phyloP scores from a whole-genome alignment of 2,888 invertebrate species.

The Dryocosmus kuriphilus region DNA sequence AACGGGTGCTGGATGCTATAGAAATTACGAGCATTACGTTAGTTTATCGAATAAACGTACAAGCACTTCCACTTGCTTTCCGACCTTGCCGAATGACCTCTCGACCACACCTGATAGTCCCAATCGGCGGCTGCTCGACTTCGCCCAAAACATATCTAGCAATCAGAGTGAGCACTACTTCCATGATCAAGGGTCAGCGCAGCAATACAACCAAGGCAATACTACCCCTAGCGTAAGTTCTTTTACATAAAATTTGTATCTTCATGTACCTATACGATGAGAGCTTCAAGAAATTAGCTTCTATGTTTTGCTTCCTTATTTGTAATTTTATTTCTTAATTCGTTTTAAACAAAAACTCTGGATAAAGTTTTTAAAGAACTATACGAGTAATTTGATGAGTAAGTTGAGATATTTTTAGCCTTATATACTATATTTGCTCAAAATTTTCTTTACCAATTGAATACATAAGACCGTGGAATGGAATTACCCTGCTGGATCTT shows the following conservation, averaged over 20 bases:
- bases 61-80: conserved; percentile 79
- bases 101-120: conserved; percentile 75
- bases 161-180: conserved; percentile 74
- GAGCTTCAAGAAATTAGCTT: background rate
- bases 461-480: no score
- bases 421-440: no score
- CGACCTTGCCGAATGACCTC: conserved; percentile 73
- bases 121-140: conserved; percentile 74
- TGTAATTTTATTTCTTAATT: background rate
- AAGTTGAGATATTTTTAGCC: no score
- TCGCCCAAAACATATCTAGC: conserved; percentile 74
- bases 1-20: conserved; percentile 87
- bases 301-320: background rate
- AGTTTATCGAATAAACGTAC: conserved; percentile 77
- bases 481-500: no score
- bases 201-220: conserved; percentile 73
- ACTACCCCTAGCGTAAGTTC: conserved; percentile 75
- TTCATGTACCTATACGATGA: background rate
- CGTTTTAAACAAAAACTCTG: background rate
- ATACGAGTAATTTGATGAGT: no score
- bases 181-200: conserved; percentile 72
- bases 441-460: no score
- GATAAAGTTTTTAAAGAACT: background rate
- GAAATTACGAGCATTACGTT: conserved; percentile 86
- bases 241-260: background rate